Base-by-base conservation (phyloP, 2,888 invertebrate genomes). In the Choreutis nemorana region DNA sequence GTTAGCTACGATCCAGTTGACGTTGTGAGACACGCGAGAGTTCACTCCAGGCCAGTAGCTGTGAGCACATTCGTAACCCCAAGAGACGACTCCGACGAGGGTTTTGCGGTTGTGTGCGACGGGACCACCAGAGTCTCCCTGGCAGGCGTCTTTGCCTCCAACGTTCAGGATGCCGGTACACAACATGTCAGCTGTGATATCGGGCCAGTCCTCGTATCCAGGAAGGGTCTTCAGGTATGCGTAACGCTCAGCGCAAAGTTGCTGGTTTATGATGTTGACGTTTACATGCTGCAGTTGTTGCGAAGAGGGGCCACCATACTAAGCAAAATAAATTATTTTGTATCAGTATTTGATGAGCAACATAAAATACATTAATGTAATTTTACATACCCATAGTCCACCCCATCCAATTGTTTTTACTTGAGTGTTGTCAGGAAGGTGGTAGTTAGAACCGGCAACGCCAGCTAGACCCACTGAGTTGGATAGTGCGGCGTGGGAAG, bases 101-200 rank as follows among this genome's bases (percentile, higher is more conserved):
- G 63, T 49, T 29, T 59, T 34, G 13, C 58, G 50, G 14, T 50
- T 38, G 47, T 67, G 54, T 8, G 55, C 57, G 26, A 81, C 49
- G n/a, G 81, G 81, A 11, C 81, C 81, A 6, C 81, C 82, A 29
- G 73, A 71, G 55, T 82, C 81, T n/a, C 78, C 81, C 50, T 75
- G 64, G 44, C 73, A 73, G 4, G 64, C 51, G 39, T 66, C 70
- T 35, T 50, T 50, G 13, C 57, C 61, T 2, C 62, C 59, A 2
- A 46, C 35, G 31, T 51, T 41, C 14, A 48, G 38, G 18, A 51
- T 41, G 14, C 66, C 68, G 9, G 59, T 49, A 40, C 68, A 67
- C 14, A 66, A 4, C 62, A 67, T 65, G 4, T 43, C 42, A 16
- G 34, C 34, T 2, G 56, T 59, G n/a, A 64, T 32, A 26, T 44